Evolutionary conservation across 2,888 invertebrate genomes (phyloP), one percentile per base, ranked within the genome.

Genomic region (Lasius platythorax): DNA sequence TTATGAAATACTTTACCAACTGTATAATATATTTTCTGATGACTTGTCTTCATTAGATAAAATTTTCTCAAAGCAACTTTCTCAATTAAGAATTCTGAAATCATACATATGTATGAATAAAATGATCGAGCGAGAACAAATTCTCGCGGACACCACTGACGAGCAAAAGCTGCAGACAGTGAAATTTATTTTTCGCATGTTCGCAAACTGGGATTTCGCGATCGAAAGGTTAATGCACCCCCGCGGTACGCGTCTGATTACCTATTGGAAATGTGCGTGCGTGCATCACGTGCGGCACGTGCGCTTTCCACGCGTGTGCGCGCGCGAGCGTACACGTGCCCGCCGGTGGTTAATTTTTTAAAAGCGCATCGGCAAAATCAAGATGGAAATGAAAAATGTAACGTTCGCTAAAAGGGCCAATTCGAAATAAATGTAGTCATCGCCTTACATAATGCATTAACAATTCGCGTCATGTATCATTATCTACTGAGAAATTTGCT

Each of bases 221-320:
- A 90, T 89, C 88, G 86, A 90, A 90, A 90, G 90, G 90, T 87
- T 90, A 90, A 89, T 82, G 89, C 89, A 88, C 87, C 90, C 88
- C 88, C 84, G 84, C 78, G 46, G 83, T 83, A 85, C 66, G 50
- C 87, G 88, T 85, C 87, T 88, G 89, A 89, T 89, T 89, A 88
- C 89, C 83, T 83, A 58, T 83, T 82, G 89, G 83, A 89, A 89
- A 83, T 89, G 89, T 89, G 86, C 89, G 86, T 85, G 90, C 87
- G 61, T 82, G 87, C 84, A 84, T 87, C 89, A 82, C 84, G 81
- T 74, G 74, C 72, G 82, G 76, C 90, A 88, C 90, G 90, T 86
- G 90, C 74, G 87, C 87, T 87, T 87, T 90, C 84, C 85, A 87
- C 85, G 87, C 88, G 85, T 85, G 88, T 85, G 81, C 82, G 66